phyloP scores from a whole-genome alignment of 2,113 vertebrate genomes.

The Anoplopoma fimbria region DNA sequence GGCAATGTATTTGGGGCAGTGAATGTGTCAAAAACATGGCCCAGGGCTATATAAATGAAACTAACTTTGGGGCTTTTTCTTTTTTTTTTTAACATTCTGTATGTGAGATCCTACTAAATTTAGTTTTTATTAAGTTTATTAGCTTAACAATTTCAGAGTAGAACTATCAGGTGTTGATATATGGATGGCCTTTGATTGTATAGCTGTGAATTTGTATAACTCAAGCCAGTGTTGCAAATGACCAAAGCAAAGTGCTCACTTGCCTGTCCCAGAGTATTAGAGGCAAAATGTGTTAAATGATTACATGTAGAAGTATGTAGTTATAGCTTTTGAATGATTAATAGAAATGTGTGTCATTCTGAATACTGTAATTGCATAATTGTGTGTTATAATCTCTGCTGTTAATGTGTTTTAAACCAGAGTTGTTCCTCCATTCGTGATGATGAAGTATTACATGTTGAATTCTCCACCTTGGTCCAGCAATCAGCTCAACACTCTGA shows the following conservation, averaged over 20 bases:
- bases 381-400: not conserved
- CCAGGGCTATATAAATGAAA: constrained; percentile 50
- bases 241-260: not conserved
- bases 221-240: not conserved
- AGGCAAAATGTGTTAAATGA: not conserved
- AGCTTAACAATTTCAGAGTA: not conserved
- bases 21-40: constrained; percentile 47
- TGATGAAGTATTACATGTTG: not conserved
- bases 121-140: not conserved
- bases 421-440: constrained; percentile 6
- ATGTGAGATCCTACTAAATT: not conserved
- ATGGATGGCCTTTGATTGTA: not conserved
- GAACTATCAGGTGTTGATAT: not conserved
- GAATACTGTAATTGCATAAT: not conserved
- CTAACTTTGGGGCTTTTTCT: constrained; percentile 38
- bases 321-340: not conserved
- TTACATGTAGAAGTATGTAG: not conserved
- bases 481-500: constrained; percentile 5
- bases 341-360: not conserved
- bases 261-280: not conserved
- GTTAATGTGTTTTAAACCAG: constrained; percentile 6
- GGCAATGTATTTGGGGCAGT: constrained; percentile 55
- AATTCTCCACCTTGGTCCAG: not conserved
- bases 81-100: constrained; percentile 2
- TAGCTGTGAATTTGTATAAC: not conserved